phyloP scores from a whole-genome alignment of 2,113 vertebrate genomes.

The Tenrec ecaudatus region DNA sequence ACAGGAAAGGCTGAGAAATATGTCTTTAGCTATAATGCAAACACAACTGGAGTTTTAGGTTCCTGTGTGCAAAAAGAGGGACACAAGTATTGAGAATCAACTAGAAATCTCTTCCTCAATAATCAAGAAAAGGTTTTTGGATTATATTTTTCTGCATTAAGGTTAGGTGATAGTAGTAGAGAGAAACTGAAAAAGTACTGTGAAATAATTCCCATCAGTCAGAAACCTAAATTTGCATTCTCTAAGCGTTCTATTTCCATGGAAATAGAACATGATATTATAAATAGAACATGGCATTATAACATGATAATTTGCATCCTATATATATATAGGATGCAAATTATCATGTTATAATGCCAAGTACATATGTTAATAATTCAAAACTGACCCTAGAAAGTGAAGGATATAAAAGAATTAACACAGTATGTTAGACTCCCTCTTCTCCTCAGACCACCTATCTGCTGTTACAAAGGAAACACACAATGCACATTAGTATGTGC shows the following conservation, averaged over 20 bases:
- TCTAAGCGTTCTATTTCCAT: neutral
- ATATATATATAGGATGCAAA: no score
- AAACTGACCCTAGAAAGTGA: neutral
- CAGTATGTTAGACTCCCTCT: neutral
- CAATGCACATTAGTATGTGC: neutral
- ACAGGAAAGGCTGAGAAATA: neutral
- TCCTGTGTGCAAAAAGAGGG: neutral
- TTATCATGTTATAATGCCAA: no score
- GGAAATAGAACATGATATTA: no score
- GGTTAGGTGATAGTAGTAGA: neutral
- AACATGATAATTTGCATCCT: no score
- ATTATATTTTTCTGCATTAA: neutral
- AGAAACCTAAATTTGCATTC: neutral
- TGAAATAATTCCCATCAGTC: constrained; percentile 28
- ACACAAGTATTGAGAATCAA: neutral
- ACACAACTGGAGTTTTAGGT: neutral
- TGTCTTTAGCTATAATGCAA: neutral
- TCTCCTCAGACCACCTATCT: neutral
- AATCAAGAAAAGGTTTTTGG: neutral
- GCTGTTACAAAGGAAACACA: neutral
- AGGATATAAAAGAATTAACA: neutral
- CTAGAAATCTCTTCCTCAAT: neutral
- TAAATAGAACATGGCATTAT: no score
- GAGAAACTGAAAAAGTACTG: neutral
- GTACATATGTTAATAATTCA: neutral